These are phyloP conservation scores for Ophonus ardosiacus DNA, from an alignment of 2,888 invertebrate species.

Conservation along the genomic window DNA sequence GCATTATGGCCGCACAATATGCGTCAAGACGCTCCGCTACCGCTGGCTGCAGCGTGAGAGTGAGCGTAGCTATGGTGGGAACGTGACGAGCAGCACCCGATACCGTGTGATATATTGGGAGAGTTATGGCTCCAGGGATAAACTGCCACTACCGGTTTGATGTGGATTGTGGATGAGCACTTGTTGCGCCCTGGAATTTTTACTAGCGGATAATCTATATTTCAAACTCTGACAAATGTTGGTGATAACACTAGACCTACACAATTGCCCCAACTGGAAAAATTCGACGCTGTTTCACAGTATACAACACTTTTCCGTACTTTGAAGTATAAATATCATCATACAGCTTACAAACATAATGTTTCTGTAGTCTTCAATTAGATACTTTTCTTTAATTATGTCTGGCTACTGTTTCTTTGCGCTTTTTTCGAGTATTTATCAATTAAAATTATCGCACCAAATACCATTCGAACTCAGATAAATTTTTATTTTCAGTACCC, in stretches of 20 bases:
- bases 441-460: too few relatives aligned
- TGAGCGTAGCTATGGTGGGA: not conserved
- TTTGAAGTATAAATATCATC: too few relatives aligned
- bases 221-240: not conserved
- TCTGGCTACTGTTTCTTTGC: too few relatives aligned
- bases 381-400: too few relatives aligned
- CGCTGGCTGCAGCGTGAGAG: not conserved
- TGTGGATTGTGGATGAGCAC: slow-evolving; percentile 16
- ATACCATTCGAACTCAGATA: too few relatives aligned
- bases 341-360: too few relatives aligned
- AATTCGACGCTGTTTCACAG: not conserved
- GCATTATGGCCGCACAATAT: slow-evolving; percentile 55
- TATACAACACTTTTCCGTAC: not conserved
- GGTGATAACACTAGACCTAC: not conserved
- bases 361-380: too few relatives aligned
- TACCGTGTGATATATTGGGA: slow-evolving; percentile 22
- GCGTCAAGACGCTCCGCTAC: slow-evolving; percentile 18
- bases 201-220: not conserved
- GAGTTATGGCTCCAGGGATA: slow-evolving; percentile 26
- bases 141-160: slow-evolving; percentile 15
- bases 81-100: slow-evolving; percentile 23
- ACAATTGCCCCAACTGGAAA: not conserved
- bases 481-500: too few relatives aligned
- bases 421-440: too few relatives aligned
- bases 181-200: slow-evolving; percentile 26